Evolutionary conservation across 64 coral and sea anemone species (phyloP).

Genomic region (Porites australiensis): DNA sequence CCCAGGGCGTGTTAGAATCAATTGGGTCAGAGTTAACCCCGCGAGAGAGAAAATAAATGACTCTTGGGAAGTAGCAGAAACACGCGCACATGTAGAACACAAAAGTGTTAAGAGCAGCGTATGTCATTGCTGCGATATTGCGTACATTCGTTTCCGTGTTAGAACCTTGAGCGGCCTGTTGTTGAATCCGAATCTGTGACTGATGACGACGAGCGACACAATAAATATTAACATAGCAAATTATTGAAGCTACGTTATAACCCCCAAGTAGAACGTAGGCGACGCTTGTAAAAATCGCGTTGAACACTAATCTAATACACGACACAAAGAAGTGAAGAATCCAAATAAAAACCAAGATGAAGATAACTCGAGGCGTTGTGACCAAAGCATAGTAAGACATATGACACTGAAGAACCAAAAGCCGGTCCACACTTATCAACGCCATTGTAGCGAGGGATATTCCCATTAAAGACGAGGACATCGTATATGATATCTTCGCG

Average conservation of each 20-base stretch:
- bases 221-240: constrained; percentile 47
- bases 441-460: constrained; percentile 58
- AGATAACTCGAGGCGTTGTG: not conserved
- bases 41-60: not conserved
- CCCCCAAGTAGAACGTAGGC: not conserved
- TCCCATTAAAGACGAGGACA: constrained; percentile 28
- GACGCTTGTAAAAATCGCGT: not conserved
- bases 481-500: not conserved
- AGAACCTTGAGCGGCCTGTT: not conserved
- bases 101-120: not conserved
- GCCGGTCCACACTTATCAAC: constrained; percentile 39
- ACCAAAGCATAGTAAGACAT: constrained; percentile 16
- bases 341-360: constrained; percentile 31
- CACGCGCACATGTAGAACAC: not conserved
- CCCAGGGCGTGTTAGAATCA: not conserved
- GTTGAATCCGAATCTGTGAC: constrained; percentile 22
- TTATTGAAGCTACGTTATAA: not conserved
- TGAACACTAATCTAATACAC: not conserved
- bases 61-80: constrained; percentile 4
- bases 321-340: not conserved
- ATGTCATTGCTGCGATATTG: too few relatives aligned
- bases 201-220: constrained; percentile 46
- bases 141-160: not conserved
- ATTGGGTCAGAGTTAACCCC: not conserved
- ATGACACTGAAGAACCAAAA: constrained; percentile 46